Conservation (phyloP, 2,113 vertebrate species). For the Eolophus roseicapilla region DNA sequence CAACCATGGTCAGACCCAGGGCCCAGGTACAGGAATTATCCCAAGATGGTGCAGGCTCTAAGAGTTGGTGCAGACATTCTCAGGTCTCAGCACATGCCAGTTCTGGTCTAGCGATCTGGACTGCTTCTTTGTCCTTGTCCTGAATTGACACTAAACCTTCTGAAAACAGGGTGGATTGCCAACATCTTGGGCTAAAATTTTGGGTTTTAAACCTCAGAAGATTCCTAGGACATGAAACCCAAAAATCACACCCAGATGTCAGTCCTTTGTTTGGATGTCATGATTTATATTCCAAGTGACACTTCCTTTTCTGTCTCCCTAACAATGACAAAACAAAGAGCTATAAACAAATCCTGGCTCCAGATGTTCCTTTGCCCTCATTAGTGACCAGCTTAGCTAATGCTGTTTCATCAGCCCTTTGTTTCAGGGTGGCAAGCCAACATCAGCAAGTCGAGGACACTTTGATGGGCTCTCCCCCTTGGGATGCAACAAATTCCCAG, state of each 20-base stretch:
- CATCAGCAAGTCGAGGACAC: conserved; percentile 46
- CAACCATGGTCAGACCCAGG: neutral
- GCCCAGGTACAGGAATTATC: neutral
- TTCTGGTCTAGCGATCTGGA: neutral
- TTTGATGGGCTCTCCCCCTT: conserved; percentile 38
- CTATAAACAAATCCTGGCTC: conserved; percentile 52
- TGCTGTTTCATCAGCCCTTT: conserved; percentile 55
- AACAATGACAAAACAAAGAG: conserved; percentile 61
- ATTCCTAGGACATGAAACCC: conserved; percentile 34
- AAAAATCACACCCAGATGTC: conserved; percentile 53
- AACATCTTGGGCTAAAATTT: conserved; percentile 16
- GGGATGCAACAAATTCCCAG: conserved; percentile 45
- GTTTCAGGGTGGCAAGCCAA: conserved; percentile 65
- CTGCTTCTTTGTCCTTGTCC: conserved; percentile 3
- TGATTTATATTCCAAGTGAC: conserved; percentile 34
- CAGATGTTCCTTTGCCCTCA: conserved; percentile 61
- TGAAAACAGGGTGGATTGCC: neutral
- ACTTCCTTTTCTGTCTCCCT: conserved; percentile 57
- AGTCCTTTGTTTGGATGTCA: conserved; percentile 41
- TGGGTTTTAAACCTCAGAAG: conserved; percentile 11
- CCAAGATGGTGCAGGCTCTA: neutral
- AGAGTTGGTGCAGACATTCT: neutral
- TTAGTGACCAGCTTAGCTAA: conserved; percentile 53
- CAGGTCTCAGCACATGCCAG: neutral
- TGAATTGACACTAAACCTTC: conserved; percentile 23